Evolutionary conservation across 2,113 vertebrate genomes (phyloP).

Genomic region (Dolichallabes microphthalmus): DNA sequence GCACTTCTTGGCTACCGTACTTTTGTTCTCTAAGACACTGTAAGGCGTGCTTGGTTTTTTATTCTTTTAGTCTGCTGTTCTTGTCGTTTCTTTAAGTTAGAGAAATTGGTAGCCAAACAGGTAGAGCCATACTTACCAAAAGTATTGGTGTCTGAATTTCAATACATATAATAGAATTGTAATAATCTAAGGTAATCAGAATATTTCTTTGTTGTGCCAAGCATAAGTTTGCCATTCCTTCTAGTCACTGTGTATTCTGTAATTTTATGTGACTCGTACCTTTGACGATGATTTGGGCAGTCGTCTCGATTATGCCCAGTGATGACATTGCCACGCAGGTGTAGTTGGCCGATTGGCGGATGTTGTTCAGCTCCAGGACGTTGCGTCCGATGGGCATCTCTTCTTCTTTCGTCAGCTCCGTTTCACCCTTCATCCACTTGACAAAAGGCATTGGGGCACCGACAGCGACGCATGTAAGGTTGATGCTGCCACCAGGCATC

Average conservation of each 20-base stretch:
- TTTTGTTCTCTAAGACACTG: too few species aligned
- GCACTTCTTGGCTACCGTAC: too few species aligned
- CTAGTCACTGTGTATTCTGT: not conserved
- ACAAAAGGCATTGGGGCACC: slow-evolving; percentile 96
- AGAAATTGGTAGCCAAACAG: not conserved
- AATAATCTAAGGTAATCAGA: not conserved
- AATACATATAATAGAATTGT: not conserved
- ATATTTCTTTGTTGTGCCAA: not conserved
- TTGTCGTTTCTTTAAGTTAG: not conserved
- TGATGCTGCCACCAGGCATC: slow-evolving; percentile 94
- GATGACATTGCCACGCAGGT: slow-evolving; percentile 96
- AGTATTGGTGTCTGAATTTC: not conserved
- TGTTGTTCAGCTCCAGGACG: slow-evolving; percentile 88
- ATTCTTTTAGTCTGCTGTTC: not conserved
- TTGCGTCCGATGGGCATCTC: slow-evolving; percentile 94
- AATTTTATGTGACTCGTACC: slow-evolving; percentile 68
- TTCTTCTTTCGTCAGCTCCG: slow-evolving; percentile 89
- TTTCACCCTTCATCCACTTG: slow-evolving; percentile 88
- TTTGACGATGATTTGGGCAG: slow-evolving; percentile 93
- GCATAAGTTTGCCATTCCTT: not conserved
- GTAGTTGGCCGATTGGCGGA: slow-evolving; percentile 89
- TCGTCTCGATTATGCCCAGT: slow-evolving; percentile 91
- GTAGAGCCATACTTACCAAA: not conserved
- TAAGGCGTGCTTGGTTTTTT: not conserved
- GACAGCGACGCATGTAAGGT: slow-evolving; percentile 95